phyloP scores from a whole-genome alignment of 2,888 invertebrate species.

The Notocelia uddmanniana region DNA sequence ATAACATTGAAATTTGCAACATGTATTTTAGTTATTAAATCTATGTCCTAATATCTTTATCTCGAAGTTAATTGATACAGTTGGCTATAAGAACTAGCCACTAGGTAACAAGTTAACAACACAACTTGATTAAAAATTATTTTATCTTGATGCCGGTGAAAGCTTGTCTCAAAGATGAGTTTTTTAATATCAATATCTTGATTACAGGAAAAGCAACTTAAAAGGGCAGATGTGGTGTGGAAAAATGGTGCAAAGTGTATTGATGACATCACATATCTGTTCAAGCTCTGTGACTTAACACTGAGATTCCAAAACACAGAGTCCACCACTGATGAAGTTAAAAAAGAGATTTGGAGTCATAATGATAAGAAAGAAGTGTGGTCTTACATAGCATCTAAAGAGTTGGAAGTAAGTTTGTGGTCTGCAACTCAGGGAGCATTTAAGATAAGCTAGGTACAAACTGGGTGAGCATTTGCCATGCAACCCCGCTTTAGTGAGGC shows the following conservation, averaged over 20 bases:
- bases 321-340: conserved; percentile 76
- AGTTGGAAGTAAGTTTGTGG: conserved; percentile 69
- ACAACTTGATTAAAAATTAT: too few species aligned
- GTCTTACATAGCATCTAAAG: conserved; percentile 75
- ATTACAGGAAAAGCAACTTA: conserved; percentile 78
- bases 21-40: neutral
- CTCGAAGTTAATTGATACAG: neutral
- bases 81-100: neutral
- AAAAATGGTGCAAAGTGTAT: conserved; percentile 86
- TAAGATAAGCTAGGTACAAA: too few species aligned
- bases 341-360: conserved; percentile 72
- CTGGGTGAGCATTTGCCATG: too few species aligned
- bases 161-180: neutral
- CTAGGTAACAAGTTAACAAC: neutral
- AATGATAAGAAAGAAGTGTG: conserved; percentile 70
- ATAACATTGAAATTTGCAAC: neutral
- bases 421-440: neutral
- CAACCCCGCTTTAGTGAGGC: too few species aligned
- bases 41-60: too few species aligned
- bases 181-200: conserved; percentile 18
- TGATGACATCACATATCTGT: conserved; percentile 84
- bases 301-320: conserved; percentile 86
- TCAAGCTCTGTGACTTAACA: conserved; percentile 86
- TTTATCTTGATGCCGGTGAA: neutral
- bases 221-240: conserved; percentile 87